These are phyloP conservation scores for Arctopsyche grandis DNA, from an alignment of 1,140 invertebrate species.

Conservation along the genomic window DNA sequence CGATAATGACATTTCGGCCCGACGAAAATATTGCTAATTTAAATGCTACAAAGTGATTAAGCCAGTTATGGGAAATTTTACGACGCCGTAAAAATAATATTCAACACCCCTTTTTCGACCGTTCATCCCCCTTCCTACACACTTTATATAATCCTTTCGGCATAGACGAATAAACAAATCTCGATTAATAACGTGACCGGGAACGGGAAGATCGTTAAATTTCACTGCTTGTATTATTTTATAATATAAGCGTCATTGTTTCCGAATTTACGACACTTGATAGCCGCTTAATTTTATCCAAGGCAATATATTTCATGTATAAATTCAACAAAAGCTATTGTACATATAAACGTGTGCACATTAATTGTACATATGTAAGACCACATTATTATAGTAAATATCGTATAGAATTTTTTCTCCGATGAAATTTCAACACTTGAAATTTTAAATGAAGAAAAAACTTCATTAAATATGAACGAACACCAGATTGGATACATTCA, in stretches of 20 bases:
- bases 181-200: constrained; percentile 10
- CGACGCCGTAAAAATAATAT: constrained; percentile 18
- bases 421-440: no score
- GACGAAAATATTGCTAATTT: constrained; percentile 13
- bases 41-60: not conserved
- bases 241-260: not conserved
- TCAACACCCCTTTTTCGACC: not conserved
- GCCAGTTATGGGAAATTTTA: constrained; percentile 20
- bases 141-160: not conserved
- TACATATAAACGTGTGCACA: no score
- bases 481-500: no score
- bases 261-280: not conserved
- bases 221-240: constrained; percentile 12
- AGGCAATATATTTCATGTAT: no score
- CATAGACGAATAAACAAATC: constrained; percentile 23
- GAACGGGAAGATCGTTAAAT: constrained; percentile 15
- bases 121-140: not conserved
- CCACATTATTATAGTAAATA: no score
- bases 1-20: no score
- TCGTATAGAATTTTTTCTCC: no score
- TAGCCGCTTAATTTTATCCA: not conserved
- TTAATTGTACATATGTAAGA: no score
- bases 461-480: no score
- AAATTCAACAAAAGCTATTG: no score
- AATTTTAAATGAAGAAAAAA: no score